These are phyloP conservation scores for Thymelicus lineola DNA, from an alignment of 2,888 invertebrate genomes.

Conservation along the genomic window DNA sequence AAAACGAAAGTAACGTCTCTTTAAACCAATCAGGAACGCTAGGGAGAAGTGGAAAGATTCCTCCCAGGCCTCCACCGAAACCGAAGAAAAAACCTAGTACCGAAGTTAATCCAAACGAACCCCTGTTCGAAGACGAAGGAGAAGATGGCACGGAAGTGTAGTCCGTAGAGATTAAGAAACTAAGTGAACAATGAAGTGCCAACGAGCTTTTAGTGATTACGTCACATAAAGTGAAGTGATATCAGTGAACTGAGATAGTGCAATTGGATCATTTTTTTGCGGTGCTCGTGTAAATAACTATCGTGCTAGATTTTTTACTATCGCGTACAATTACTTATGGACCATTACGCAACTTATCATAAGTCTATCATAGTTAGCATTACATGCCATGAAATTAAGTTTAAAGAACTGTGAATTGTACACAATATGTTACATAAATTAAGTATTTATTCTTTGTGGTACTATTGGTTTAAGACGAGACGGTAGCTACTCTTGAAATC, in stretches of 20 bases:
- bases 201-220: constrained; percentile 75
- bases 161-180: constrained; percentile 49
- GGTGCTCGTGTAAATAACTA: constrained; percentile 83
- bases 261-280: constrained; percentile 66
- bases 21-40: constrained; percentile 77
- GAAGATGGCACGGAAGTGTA: constrained; percentile 96
- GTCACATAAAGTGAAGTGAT: constrained; percentile 52
- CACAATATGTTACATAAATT: constrained; percentile 64
- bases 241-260: constrained; percentile 55
- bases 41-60: constrained; percentile 87
- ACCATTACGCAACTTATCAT: constrained; percentile 69
- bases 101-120: constrained; percentile 86
- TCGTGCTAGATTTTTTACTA: constrained; percentile 84
- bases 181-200: constrained; percentile 67
- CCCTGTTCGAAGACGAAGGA: constrained; percentile 94
- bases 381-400: constrained; percentile 50
- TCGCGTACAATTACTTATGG: constrained; percentile 76
- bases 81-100: constrained; percentile 91
- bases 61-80: constrained; percentile 93
- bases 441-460: constrained; percentile 78
- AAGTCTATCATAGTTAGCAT: constrained; percentile 48
- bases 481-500: constrained; percentile 48
- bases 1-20: constrained; percentile 65
- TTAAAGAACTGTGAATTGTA: constrained; percentile 45
- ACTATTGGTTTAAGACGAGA: constrained; percentile 47